Evolutionary conservation across 2,888 invertebrate species (phyloP).

Genomic region (Andricus curvator): DNA sequence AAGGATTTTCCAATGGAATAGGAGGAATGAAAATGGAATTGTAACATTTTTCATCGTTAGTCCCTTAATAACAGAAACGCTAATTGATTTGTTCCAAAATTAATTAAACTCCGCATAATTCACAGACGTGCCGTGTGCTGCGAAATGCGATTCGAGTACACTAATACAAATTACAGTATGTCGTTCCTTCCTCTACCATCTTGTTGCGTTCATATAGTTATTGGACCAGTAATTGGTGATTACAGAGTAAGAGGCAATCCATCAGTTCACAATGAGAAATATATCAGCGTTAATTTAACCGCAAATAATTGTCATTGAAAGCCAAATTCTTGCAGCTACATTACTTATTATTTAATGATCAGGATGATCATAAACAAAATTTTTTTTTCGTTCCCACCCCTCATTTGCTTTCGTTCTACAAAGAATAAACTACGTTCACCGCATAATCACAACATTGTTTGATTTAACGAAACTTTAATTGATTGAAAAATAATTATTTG

Average conservation of each 20-base stretch:
- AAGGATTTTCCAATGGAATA: not conserved
- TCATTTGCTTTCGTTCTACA: no score
- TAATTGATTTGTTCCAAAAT: conserved; percentile 7
- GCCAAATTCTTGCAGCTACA: not conserved
- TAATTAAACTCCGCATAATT: conserved; percentile 27
- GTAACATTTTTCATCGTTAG: not conserved
- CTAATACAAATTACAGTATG: conserved; percentile 21
- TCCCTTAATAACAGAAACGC: not conserved
- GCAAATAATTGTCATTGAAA: not conserved
- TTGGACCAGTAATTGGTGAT: conserved; percentile 16
- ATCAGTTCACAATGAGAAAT: not conserved
- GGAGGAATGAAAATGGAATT: not conserved
- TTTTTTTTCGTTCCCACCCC: no score
- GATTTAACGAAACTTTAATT: no score
- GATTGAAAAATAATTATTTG: no score
- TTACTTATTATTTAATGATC: no score
- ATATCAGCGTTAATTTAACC: not conserved
- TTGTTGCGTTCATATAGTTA: conserved; percentile 7
- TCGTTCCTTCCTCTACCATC: conserved; percentile 8
- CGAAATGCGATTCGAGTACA: conserved; percentile 2
- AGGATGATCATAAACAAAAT: no score
- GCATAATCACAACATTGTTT: no score
- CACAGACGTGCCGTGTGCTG: not conserved
- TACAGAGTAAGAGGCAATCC: conserved; percentile 6
- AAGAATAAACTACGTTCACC: no score